These are phyloP conservation scores for Drosophila ananassae DNA, from an alignment of 1,140 invertebrate species.

Conservation along the genomic window DNA sequence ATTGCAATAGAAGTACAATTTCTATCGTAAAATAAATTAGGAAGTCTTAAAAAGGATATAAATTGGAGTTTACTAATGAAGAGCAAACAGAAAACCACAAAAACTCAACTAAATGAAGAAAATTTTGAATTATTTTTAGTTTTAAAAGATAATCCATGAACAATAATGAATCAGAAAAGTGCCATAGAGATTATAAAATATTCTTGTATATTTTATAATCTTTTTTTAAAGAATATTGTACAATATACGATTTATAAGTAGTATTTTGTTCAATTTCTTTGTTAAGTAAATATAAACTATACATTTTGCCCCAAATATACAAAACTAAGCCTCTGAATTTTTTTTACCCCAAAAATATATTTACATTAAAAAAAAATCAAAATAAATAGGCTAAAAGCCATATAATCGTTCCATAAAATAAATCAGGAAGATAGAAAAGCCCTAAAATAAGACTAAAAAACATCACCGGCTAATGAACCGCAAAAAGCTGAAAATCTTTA, in stretches of 20 bases:
- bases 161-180: too few relatives aligned
- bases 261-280: too few relatives aligned
- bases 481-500: constrained; percentile 49
- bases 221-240: too few relatives aligned
- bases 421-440: neutral
- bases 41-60: neutral
- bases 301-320: too few relatives aligned
- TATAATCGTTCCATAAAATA: constrained; percentile 61
- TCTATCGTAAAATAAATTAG: constrained; percentile 64
- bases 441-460: constrained; percentile 8
- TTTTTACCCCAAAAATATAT: too few relatives aligned
- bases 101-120: neutral
- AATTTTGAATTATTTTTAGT: neutral
- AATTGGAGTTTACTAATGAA: neutral
- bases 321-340: too few relatives aligned
- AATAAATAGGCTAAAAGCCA: constrained; percentile 42
- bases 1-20: constrained; percentile 80
- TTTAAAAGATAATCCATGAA: too few relatives aligned
- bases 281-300: too few relatives aligned
- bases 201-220: too few relatives aligned
- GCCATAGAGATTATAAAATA: too few relatives aligned
- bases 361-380: neutral
- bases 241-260: too few relatives aligned
- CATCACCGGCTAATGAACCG: constrained; percentile 67
- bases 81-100: neutral